Base-by-base conservation (phyloP, 2,113 vertebrate genomes). In the Nerophis lumbriciformis region DNA sequence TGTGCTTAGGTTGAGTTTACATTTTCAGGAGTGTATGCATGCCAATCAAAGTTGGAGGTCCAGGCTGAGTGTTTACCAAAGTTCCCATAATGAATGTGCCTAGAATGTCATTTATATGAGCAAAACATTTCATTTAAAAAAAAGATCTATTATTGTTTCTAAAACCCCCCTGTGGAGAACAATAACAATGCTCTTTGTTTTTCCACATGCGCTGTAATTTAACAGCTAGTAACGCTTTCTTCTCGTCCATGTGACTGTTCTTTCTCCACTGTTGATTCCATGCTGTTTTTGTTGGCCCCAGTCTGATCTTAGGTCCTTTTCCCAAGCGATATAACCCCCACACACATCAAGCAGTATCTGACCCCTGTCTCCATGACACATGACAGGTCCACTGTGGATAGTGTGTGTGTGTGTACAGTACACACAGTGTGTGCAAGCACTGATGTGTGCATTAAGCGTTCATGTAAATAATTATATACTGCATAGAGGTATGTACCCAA, bases 221-320 rank as follows among this genome's bases (percentile, higher is more conserved):
- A 92, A 91, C 83, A 87, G 90, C 91, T 91, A 92, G 92, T 88
- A 71, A 67, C 9, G 83, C 63, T 78, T 77, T 64, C 82, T 73
- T 82, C 72, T 66, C 81, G 87, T 84, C 85, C 83, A 63, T 72
- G 78, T 5, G 0, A 77, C 58, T 63, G 52, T 68, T 79, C 76
- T 78, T 88, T 88, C 83, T 69, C 82, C 90, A 83, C 90, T 91
- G 89, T 78, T 87, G 93, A 93, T 94, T 95, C 94, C 93, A 93
- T 93, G 90, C 93, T 96, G 91, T 95, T 95, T 93, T 94, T 93
- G 88, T 95, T 97, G 95, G 95, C 94, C 90, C 91, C 87, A 67
- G 90, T 93, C 87, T 88, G 92, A 91, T 94, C 92, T 92, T 93
- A 92, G 89, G 91, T 90, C 91, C 82, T 92, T 93, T 94, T 94